phyloP scores from a whole-genome alignment of 2,888 invertebrate genomes.

The Thalpophila matura region DNA sequence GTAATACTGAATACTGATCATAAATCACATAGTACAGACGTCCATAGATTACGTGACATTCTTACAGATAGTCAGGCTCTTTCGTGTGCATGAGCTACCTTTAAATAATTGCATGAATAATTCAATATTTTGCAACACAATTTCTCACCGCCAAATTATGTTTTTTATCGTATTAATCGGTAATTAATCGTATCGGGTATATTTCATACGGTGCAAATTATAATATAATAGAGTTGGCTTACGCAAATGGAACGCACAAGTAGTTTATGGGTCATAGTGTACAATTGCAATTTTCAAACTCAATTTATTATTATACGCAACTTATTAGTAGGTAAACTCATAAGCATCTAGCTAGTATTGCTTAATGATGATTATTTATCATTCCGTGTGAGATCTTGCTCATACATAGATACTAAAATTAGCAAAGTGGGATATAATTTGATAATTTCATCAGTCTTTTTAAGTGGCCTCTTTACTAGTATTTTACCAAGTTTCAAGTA shows the following conservation, averaged over 20 bases:
- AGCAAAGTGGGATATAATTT: background rate
- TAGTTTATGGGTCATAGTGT: constrained; percentile 16
- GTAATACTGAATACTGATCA: constrained; percentile 35
- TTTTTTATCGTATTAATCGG: constrained; percentile 39
- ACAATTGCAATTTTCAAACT: constrained; percentile 12
- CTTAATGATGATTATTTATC: constrained; percentile 24
- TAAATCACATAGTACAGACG: constrained; percentile 50
- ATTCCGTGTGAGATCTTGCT: constrained; percentile 14
- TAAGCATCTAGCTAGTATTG: background rate
- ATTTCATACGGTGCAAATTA: constrained; percentile 31
- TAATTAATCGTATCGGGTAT: constrained; percentile 46
- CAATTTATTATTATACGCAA: constrained; percentile 18
- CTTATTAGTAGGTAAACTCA: constrained; percentile 1
- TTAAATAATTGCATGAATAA: constrained; percentile 17
- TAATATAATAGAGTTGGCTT: constrained; percentile 38
- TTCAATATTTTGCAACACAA: constrained; percentile 27
- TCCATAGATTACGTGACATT: constrained; percentile 46
- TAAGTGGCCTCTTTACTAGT: background rate
- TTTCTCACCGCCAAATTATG: constrained; percentile 23
- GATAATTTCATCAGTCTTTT: no score
- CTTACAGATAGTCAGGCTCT: constrained; percentile 19
- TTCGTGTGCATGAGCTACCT: constrained; percentile 13
- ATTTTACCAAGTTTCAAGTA: background rate
- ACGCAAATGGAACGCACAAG: constrained; percentile 34
- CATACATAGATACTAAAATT: background rate